Conservation (phyloP, 2,888 invertebrate genomes). For the Octonoba sinensis region DNA sequence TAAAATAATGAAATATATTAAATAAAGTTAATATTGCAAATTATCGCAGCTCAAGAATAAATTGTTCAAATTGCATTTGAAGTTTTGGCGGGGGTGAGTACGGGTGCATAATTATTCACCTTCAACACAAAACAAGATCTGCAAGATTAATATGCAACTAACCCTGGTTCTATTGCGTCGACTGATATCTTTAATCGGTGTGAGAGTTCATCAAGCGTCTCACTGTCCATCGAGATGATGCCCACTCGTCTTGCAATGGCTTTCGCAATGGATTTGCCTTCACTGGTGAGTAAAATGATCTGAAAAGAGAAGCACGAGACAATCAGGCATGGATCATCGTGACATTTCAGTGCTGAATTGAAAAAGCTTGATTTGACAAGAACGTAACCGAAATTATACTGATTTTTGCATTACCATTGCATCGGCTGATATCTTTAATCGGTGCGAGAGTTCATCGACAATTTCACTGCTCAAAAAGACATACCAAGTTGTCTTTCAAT, state of each 20-base stretch:
- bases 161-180: constrained; percentile 8
- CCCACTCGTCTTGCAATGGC: constrained; percentile 16
- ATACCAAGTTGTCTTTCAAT: constrained; percentile 23
- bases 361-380: too few relatives aligned
- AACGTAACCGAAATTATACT: too few relatives aligned
- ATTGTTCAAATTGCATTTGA: too few relatives aligned
- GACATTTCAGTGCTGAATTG: too few relatives aligned
- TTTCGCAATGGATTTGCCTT: constrained; percentile 64
- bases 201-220: constrained; percentile 27
- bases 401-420: too few relatives aligned
- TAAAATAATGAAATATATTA: too few relatives aligned
- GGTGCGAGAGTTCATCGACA: constrained; percentile 12
- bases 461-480: constrained; percentile 7
- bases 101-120: background rate
- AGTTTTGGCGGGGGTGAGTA: too few relatives aligned
- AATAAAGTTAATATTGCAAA: too few relatives aligned
- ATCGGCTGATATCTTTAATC: background rate
- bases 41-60: too few relatives aligned
- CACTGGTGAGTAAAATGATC: constrained; percentile 71
- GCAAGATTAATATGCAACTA: background rate
- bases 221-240: constrained; percentile 4
- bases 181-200: background rate
- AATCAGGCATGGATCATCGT: too few relatives aligned
- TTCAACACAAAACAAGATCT: background rate
- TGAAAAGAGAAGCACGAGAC: background rate